Evolutionary conservation across 92 coral and sea anemone species (phyloP), one percentile per base, ranked within the genome.

Genomic region (Desmophyllum pertusum): DNA sequence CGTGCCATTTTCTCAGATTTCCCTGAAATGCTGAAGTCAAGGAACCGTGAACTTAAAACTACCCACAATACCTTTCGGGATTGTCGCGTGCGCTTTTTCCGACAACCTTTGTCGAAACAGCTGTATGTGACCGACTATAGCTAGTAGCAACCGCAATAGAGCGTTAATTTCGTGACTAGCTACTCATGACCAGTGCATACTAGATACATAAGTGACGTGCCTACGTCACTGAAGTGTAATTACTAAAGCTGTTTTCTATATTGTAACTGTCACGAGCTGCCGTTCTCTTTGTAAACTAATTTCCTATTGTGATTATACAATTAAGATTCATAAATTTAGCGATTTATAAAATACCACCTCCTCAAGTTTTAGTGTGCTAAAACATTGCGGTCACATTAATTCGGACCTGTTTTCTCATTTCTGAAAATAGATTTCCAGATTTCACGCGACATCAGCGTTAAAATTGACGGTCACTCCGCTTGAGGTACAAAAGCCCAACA

Each of bases 191-290:
- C 39, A 80, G 42, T 21, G 43, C 17, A 36, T 25, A 25, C 13
- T 18, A n/a, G n/a, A n/a, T n/a, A n/a, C n/a, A 19, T 15, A 27
- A 36, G 14, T 3, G 53, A 5, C n/a, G 13, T 8, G 5, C 25
- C 35, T 75, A 33, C 83, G 74, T 79, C 83, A 79, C 69, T 30
- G 9, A 27, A 18, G 59, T 17, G 53, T 19, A 39, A 36, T 31
- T 41, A 10, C 18, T 31, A 18, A 35, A 23, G 0, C 27, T 1
- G 9, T 18, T n/a, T 76, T 76, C 69, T 23, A 31, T 18, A 59
- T 14, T 43, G 48, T 43, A 45, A 33, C n/a, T 25, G 70, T 25
- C 46, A 43, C 36, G 31, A 21, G 36, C 13, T 23, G 18, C 52
- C 10, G 38, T 42, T 41, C 33, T n/a, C 35, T 23, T 41, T 71